These are phyloP conservation scores for Sarcophaga variegata DNA, from an alignment of 2,888 invertebrate genomes.

Conservation along the genomic window DNA sequence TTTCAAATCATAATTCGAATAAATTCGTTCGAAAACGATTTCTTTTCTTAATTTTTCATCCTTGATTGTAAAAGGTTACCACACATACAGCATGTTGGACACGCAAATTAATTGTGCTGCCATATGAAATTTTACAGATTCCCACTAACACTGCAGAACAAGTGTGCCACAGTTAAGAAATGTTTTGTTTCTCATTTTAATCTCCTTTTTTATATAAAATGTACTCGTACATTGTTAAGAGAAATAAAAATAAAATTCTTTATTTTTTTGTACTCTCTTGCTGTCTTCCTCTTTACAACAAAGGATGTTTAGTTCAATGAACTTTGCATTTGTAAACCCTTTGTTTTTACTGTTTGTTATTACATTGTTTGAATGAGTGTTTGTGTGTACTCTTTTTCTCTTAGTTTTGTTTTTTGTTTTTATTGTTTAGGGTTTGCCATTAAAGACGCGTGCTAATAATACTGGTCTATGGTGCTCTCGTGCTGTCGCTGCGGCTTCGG, in stretches of 20 bases:
- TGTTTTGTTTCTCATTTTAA: too few relatives aligned
- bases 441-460: conserved; percentile 42
- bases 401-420: conserved; percentile 14
- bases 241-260: conserved; percentile 11
- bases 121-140: not conserved
- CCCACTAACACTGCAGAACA: too few relatives aligned
- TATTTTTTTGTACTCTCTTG: not conserved
- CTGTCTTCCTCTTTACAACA: conserved; percentile 36
- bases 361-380: conserved; percentile 11
- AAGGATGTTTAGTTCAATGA: conserved; percentile 65
- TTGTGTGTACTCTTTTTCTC: conserved; percentile 9
- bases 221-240: too few relatives aligned
- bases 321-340: conserved; percentile 31
- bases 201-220: too few relatives aligned
- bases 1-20: too few relatives aligned
- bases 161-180: too few relatives aligned
- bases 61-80: too few relatives aligned
- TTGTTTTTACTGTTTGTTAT: conserved; percentile 12
- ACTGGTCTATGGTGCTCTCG: not conserved
- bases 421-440: conserved; percentile 55
- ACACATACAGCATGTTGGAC: too few relatives aligned
- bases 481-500: not conserved
- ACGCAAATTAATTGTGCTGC: conserved; percentile 20
- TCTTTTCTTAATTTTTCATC: too few relatives aligned
- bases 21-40: too few relatives aligned